Evolutionary conservation across 2,888 invertebrate genomes (phyloP).

Genomic region (Melanargia galathea): DNA sequence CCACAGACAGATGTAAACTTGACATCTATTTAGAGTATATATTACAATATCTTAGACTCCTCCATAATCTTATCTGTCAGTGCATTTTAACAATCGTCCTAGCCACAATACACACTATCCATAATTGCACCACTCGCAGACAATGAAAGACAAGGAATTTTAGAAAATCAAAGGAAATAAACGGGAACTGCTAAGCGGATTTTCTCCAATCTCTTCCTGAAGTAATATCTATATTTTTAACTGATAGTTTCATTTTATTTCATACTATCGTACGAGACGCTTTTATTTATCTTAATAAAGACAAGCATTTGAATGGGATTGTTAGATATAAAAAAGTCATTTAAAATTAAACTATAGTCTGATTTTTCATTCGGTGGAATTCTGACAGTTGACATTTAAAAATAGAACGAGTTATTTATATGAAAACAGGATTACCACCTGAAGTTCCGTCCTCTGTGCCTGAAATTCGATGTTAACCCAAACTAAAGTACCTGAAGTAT

Average conservation of each 20-base stretch:
- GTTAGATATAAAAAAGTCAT: no score
- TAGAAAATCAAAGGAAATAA: slow-evolving; percentile 42
- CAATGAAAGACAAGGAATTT: slow-evolving; percentile 40
- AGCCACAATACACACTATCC: slow-evolving; percentile 34
- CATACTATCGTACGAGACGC: not conserved
- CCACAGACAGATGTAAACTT: no score
- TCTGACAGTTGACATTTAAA: no score
- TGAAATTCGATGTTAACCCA: no score
- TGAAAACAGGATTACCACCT: no score
- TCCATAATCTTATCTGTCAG: slow-evolving; percentile 9
- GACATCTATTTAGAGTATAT: no score
- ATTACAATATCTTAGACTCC: no score
- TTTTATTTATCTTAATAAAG: not conserved
- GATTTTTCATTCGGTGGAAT: no score
- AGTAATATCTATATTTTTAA: slow-evolving; percentile 20
- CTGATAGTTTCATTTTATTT: slow-evolving; percentile 5
- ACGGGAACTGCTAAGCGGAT: slow-evolving; percentile 36
- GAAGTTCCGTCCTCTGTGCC: no score
- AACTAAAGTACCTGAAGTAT: no score
- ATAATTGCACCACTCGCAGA: slow-evolving; percentile 37
- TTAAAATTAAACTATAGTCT: no score
- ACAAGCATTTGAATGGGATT: not conserved
- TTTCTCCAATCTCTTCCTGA: slow-evolving; percentile 32
- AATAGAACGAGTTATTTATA: no score
- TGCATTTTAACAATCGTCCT: slow-evolving; percentile 23